Percentiles rank a stretch among this genome's conserved stretches.
Evolutionary conservation across 2,797 vertebrate genomes (phyloP).

Genomic region (Cheracebus regulus): DNA sequence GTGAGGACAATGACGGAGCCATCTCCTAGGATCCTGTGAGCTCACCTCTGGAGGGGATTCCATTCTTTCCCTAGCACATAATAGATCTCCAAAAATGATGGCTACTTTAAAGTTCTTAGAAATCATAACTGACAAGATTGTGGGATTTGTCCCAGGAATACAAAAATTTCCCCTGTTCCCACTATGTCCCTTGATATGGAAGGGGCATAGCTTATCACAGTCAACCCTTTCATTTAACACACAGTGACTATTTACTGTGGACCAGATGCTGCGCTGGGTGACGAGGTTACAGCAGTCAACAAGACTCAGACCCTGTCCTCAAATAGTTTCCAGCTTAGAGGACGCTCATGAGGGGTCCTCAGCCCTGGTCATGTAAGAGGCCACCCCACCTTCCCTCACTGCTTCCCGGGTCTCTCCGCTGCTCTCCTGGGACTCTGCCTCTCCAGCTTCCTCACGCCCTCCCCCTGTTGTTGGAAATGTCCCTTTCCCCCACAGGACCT

Average conservation of each 20-base stretch:
- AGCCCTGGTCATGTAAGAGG: background rate
- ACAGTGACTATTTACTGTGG: background rate
- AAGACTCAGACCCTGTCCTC: background rate
- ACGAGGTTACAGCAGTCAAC: background rate
- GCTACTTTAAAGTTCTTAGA: background rate
- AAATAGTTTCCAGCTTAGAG: background rate
- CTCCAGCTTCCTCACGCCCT: background rate
- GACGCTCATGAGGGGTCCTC: background rate
- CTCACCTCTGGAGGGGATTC: background rate
- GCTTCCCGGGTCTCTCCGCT: background rate
- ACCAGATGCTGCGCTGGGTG: background rate
- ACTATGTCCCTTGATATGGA: background rate
- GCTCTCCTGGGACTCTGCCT: rapidly evolving
- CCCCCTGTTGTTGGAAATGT: background rate
- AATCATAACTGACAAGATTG: background rate
- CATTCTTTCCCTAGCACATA: background rate
- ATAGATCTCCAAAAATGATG: background rate
- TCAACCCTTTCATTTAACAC: background rate
- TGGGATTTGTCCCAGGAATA: background rate
- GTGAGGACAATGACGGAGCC: background rate
- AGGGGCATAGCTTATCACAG: background rate
- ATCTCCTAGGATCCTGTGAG: background rate
- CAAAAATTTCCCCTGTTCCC: background rate
- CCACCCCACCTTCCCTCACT: background rate
- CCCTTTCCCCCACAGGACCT: background rate